A percentile compares a stretch with the other conserved stretches of the same genome.
Evolutionary conservation across 2,113 vertebrate species (phyloP).

Genomic region (Callithrix jacchus): DNA sequence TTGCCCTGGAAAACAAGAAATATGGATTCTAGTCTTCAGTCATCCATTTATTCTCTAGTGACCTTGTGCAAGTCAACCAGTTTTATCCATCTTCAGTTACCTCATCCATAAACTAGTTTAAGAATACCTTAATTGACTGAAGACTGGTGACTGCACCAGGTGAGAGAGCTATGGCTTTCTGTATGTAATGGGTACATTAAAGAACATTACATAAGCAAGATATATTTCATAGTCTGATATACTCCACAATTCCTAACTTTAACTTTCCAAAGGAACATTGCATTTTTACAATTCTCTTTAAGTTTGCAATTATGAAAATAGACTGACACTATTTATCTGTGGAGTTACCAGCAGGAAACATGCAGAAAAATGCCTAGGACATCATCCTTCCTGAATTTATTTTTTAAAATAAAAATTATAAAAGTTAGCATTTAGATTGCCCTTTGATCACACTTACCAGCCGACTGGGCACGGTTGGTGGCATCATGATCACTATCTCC

Average conservation of each 20-base stretch:
- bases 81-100: neutral
- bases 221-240: neutral
- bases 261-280: neutral
- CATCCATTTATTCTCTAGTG: neutral
- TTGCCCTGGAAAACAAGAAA: neutral
- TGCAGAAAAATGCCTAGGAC: neutral
- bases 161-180: neutral
- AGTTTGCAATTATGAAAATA: neutral
- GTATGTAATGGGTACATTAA: neutral
- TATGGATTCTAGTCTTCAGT: neutral
- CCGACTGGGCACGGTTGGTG: slow-evolving; percentile 96
- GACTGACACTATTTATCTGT: neutral
- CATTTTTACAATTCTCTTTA: neutral
- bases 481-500: slow-evolving; percentile 99
- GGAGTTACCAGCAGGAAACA: neutral
- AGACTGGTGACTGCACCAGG: neutral
- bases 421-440: slow-evolving; percentile 68
- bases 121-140: neutral
- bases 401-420: neutral
- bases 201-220: neutral
- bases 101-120: slow-evolving; percentile 13
- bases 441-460: slow-evolving; percentile 89
- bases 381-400: slow-evolving; percentile 52
- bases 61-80: neutral
- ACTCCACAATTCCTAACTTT: neutral